These are phyloP conservation scores for Pelagia noctiluca DNA, from an alignment of 30 jellyfish, hydroid and myxozoan species.

Conservation along the genomic window DNA sequence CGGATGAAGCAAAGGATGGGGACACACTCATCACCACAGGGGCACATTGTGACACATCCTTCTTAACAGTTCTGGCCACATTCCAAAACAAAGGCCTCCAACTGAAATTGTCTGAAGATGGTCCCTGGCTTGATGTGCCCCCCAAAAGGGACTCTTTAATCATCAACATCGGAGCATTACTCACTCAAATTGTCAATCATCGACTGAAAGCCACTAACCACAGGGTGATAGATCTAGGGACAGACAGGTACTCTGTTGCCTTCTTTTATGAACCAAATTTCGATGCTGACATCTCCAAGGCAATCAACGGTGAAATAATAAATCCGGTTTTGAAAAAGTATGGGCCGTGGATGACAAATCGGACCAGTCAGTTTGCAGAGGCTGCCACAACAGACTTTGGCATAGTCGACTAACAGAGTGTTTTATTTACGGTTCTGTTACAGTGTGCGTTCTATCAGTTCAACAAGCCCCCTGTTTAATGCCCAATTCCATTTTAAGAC, in stretches of 20 bases:
- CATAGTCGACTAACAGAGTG: conserved; percentile 73
- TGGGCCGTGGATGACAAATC: conserved; percentile 95
- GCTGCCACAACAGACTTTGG: conserved; percentile 87
- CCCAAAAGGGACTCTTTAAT: conserved; percentile 59
- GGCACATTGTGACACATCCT: conserved; percentile 73
- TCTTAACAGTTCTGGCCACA: conserved; percentile 78
- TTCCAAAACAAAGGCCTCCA: conserved; percentile 76
- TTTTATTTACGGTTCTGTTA: too few relatives aligned
- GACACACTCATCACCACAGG: conserved; percentile 78
- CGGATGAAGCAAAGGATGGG: conserved; percentile 82
- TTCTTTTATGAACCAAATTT: conserved; percentile 73
- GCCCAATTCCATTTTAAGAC: too few relatives aligned
- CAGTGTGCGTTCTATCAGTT: too few relatives aligned
- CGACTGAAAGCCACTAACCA: conserved; percentile 79
- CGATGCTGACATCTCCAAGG: conserved; percentile 83
- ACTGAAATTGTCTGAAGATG: conserved; percentile 60
- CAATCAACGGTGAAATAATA: conserved; percentile 67
- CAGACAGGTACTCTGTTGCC: conserved; percentile 80
- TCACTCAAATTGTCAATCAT: conserved; percentile 48
- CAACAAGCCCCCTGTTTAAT: too few relatives aligned
- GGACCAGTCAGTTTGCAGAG: conserved; percentile 88
- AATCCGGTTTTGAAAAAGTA: conserved; percentile 38
- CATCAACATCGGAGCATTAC: conserved; percentile 71
- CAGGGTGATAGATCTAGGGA: conserved; percentile 83
- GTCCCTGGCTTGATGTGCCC: conserved; percentile 82